A percentile compares a stretch with the other conserved stretches of the same genome.
Evolutionary conservation across 2,797 vertebrate genomes (phyloP).

Genomic region (Odontamblyopus rebecca): DNA sequence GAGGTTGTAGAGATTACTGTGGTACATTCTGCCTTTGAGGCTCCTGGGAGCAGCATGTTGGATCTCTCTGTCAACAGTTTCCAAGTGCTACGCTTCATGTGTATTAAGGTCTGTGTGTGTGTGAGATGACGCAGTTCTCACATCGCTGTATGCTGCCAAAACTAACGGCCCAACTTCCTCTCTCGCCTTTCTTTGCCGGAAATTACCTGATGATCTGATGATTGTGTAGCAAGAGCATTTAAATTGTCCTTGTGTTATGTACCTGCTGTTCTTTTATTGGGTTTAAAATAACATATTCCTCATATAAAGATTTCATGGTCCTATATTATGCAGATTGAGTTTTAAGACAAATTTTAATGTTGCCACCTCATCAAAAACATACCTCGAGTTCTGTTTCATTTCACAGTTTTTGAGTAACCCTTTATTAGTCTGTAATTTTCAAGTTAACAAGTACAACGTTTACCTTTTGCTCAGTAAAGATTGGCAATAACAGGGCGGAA

Average conservation of each 20-base stretch:
- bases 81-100: conserved; percentile 54
- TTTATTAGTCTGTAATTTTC: too few relatives aligned
- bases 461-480: too few relatives aligned
- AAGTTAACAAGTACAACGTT: too few relatives aligned
- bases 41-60: conserved; percentile 71
- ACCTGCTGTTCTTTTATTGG: not conserved
- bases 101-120: conserved; percentile 55
- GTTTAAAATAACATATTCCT: not conserved
- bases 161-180: conserved; percentile 68
- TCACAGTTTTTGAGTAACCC: too few relatives aligned
- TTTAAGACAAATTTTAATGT: too few relatives aligned
- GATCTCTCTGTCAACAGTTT: conserved; percentile 78
- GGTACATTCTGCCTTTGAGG: conserved; percentile 58
- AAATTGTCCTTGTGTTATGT: not conserved
- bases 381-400: too few relatives aligned
- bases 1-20: conserved; percentile 68
- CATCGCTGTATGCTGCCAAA: conserved; percentile 66
- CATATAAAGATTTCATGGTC: not conserved
- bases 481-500: too few relatives aligned
- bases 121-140: conserved; percentile 68
- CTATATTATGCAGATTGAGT: too few relatives aligned
- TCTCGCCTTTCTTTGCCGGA: conserved; percentile 56
- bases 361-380: too few relatives aligned
- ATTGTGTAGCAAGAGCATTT: not conserved
- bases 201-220: conserved; percentile 23